Conservation (phyloP, 2,797 vertebrate species). For the Channa striata region DNA sequence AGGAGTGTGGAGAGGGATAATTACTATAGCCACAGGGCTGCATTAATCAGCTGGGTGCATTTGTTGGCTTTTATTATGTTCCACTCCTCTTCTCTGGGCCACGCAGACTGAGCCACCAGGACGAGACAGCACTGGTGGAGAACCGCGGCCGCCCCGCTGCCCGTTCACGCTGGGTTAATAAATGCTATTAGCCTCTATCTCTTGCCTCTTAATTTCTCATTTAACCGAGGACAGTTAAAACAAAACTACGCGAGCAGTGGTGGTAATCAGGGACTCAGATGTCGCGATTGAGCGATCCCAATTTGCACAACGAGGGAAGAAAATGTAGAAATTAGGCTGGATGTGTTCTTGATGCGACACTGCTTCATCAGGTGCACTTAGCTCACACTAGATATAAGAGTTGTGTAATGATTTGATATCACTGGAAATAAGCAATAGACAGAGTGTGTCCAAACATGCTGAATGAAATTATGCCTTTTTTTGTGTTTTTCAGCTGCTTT, state of each 20-base stretch:
- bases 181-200: constrained; percentile 81
- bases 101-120: constrained; percentile 51
- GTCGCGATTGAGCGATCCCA: constrained; percentile 64
- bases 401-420: constrained; percentile 1
- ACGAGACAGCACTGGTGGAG: constrained; percentile 53
- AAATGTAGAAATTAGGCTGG: constrained; percentile 18
- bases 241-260: constrained; percentile 58
- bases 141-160: constrained; percentile 49
- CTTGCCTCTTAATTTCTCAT: constrained; percentile 80
- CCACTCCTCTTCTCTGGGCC: constrained; percentile 78
- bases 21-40: constrained; percentile 95
- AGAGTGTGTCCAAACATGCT: background rate
- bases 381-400: constrained; percentile 6
- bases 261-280: constrained; percentile 73
- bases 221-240: constrained; percentile 72
- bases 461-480: background rate
- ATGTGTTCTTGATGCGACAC: constrained; percentile 16
- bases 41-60: constrained; percentile 92
- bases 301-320: constrained; percentile 47
- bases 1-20: constrained; percentile 91
- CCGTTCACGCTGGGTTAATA: constrained; percentile 80
- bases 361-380: constrained; percentile 11
- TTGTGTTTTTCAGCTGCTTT: background rate
- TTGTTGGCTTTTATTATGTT: constrained; percentile 90
- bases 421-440: constrained; percentile 9